Conservation (phyloP, 1,140 invertebrate species). For the Aphidius gifuensis region DNA sequence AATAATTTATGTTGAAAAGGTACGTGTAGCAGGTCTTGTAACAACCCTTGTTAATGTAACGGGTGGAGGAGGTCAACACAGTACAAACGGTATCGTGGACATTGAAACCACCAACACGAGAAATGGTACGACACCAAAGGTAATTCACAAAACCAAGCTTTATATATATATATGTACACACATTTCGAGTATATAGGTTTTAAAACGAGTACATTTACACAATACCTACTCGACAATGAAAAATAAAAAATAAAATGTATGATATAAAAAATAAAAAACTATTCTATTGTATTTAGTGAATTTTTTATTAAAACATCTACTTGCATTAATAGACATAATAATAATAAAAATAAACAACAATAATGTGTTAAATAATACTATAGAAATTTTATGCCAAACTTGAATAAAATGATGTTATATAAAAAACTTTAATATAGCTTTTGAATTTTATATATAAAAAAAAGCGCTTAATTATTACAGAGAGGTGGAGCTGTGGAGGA, state of each 20-base stretch:
- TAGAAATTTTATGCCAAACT: no score
- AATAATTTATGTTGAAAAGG: slow-evolving; percentile 46
- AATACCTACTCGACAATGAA: no score
- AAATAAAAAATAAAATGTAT: no score
- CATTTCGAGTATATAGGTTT: no score
- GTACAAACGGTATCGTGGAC: slow-evolving; percentile 32
- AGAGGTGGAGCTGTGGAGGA: slow-evolving; percentile 63
- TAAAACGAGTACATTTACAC: no score
- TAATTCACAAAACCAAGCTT: slow-evolving; percentile 26
- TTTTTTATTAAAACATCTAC: no score
- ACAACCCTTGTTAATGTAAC: slow-evolving; percentile 73
- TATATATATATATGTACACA: background rate
- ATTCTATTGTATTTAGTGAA: no score
- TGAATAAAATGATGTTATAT: no score
- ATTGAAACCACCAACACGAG: slow-evolving; percentile 30
- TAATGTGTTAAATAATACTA: no score
- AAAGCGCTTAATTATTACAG: slow-evolving; percentile 31
- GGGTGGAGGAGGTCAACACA: slow-evolving; percentile 50
- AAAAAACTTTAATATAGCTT: background rate
- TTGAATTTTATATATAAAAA: background rate
- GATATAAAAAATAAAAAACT: no score
- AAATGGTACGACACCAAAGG: slow-evolving; percentile 46
- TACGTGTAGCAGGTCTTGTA: slow-evolving; percentile 70
- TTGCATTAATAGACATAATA: no score
- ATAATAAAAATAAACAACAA: no score